Conservation (phyloP, 2,888 invertebrate species). For the Scotopteryx bipunctaria region DNA sequence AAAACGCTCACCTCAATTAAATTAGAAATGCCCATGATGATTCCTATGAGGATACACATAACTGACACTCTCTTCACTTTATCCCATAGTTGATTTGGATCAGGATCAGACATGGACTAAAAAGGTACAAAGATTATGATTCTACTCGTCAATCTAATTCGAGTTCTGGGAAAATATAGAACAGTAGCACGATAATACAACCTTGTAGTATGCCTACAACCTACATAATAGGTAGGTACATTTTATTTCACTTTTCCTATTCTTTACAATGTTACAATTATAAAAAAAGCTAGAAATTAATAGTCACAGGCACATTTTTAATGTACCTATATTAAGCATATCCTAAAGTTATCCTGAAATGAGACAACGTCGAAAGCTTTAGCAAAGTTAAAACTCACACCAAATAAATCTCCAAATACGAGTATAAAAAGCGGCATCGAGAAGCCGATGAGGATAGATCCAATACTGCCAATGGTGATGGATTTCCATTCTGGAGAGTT, state of each 20-base stretch:
- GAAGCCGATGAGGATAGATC: conserved; percentile 85
- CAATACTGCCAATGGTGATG: conserved; percentile 81
- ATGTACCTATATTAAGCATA: no score
- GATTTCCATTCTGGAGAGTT: conserved; percentile 86
- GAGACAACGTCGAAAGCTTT: background rate
- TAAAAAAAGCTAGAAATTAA: no score
- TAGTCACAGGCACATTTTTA: no score
- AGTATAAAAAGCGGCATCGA: conserved; percentile 87
- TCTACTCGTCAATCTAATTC: no score
- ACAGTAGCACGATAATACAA: background rate
- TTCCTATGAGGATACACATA: conserved; percentile 48
- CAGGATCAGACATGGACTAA: conserved; percentile 54
- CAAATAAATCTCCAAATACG: conserved; percentile 86
- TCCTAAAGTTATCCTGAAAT: background rate
- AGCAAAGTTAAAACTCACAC: conserved; percentile 61
- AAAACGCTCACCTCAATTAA: conserved; percentile 58
- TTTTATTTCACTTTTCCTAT: no score
- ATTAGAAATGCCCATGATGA: conserved; percentile 50
- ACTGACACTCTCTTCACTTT: conserved; percentile 48
- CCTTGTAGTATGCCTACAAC: conserved; percentile 3
- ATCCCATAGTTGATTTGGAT: conserved; percentile 46
- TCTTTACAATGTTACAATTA: no score
- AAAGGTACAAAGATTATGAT: background rate
- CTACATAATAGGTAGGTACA: no score
- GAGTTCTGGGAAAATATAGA: background rate